These are phyloP conservation scores for Nebria salina DNA, from an alignment of 2,888 invertebrate genomes.

Conservation along the genomic window DNA sequence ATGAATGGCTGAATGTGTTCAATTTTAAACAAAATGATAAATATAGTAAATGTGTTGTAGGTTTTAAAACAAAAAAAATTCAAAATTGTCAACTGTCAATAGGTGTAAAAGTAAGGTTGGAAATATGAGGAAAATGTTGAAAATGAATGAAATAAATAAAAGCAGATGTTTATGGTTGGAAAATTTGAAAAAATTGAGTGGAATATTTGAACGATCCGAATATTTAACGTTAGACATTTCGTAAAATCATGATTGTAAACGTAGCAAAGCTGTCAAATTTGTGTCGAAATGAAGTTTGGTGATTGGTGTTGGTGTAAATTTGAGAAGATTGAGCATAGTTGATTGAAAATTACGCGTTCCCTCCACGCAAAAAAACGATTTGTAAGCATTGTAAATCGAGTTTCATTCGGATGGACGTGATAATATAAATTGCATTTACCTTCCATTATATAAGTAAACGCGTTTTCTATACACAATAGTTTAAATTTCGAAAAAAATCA, in stretches of 20 bases:
- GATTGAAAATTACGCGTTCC: not conserved
- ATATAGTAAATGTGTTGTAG: not conserved
- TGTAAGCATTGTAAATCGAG: too few species aligned
- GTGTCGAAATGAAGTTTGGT: not conserved
- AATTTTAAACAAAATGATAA: not conserved
- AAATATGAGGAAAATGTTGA: not conserved
- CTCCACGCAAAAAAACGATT: not conserved
- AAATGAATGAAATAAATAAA: not conserved
- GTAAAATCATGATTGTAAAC: not conserved
- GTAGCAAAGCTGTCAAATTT: not conserved
- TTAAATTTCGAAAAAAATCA: not conserved
- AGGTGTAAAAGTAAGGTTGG: not conserved
- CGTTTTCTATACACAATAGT: not conserved
- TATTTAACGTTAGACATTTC: not conserved
- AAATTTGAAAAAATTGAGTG: not conserved
- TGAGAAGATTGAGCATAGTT: not conserved
- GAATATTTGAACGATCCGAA: not conserved
- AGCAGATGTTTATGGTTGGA: not conserved
- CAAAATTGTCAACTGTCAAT: not conserved
- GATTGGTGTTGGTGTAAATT: too few species aligned
- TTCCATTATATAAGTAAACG: slow-evolving; percentile 57
- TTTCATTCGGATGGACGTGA: not conserved
- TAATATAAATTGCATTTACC: slow-evolving; percentile 54
- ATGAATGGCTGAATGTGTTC: not conserved
- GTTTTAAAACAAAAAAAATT: not conserved